Evolutionary conservation across 2,888 invertebrate species (phyloP).

Genomic region (Plebejus melissa): DNA sequence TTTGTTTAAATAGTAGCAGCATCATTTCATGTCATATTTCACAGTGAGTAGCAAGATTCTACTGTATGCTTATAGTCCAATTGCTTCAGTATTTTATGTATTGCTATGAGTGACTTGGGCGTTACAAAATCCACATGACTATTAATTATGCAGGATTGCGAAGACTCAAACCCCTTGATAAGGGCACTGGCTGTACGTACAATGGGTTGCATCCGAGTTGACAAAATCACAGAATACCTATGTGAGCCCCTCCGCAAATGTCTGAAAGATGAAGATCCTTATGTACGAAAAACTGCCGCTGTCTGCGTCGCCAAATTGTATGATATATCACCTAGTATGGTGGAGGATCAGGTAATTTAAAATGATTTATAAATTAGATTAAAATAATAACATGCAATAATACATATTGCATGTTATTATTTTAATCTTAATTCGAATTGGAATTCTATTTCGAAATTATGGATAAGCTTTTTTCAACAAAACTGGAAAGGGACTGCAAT

Average conservation of each 20-base stretch:
- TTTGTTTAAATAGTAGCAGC: conserved; percentile 17
- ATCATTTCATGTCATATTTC: conserved; percentile 28
- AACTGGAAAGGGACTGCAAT: too few relatives aligned
- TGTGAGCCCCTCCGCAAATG: conserved; percentile 98
- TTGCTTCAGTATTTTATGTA: conserved; percentile 62
- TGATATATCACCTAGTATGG: conserved; percentile 92
- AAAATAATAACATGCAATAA: too few relatives aligned
- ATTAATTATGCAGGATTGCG: conserved; percentile 89
- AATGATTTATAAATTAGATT: background rate
- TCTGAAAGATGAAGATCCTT: conserved; percentile 96
- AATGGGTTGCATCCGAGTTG: conserved; percentile 99
- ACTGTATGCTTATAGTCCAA: conserved; percentile 55
- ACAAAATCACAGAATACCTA: conserved; percentile 99
- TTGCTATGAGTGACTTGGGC: conserved; percentile 57
- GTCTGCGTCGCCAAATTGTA: conserved; percentile 99
- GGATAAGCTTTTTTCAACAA: background rate
- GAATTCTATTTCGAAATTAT: background rate
- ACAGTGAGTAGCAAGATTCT: conserved; percentile 44
- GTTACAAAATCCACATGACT: conserved; percentile 33
- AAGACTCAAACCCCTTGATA: conserved; percentile 99
- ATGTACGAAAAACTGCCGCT: conserved; percentile 98
- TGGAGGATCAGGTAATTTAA: conserved; percentile 69
- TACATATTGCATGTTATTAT: too few relatives aligned
- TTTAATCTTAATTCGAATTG: too few relatives aligned
- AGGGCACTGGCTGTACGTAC: conserved; percentile 98